phyloP scores from a whole-genome alignment of 2,888 invertebrate genomes.

The Mythimna albipuncta region DNA sequence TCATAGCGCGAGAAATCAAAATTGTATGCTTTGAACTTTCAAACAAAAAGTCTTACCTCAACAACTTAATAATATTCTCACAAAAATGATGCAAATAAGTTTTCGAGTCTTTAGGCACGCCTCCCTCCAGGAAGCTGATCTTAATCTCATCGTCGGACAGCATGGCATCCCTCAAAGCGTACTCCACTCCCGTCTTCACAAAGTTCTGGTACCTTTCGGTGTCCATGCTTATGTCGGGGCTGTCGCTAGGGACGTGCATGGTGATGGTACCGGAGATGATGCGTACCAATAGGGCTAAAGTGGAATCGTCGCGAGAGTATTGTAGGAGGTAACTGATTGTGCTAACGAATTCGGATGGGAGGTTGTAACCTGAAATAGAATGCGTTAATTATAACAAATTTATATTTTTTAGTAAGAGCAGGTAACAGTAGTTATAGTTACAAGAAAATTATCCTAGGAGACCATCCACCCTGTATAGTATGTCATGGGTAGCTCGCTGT shows the following conservation, averaged over 20 bases:
- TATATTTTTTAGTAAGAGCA: no score
- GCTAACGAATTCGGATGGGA: constrained; percentile 91
- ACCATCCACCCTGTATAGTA: no score
- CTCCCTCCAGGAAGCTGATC: constrained; percentile 77
- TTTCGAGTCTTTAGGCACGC: constrained; percentile 78
- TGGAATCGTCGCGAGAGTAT: constrained; percentile 90
- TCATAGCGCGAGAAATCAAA: no score
- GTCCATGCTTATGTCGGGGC: constrained; percentile 79
- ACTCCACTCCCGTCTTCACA: constrained; percentile 83
- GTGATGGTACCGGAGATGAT: constrained; percentile 91
- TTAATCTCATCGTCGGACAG: constrained; percentile 83
- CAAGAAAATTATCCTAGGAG: no score
- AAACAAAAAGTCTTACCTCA: constrained; percentile 72
- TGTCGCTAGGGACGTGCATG: constrained; percentile 84
- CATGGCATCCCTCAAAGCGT: constrained; percentile 83
- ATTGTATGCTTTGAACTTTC: no score
- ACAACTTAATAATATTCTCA: constrained; percentile 83
- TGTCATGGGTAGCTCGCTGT: no score
- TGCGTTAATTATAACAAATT: not conserved
- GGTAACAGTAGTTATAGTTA: no score
- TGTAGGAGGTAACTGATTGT: constrained; percentile 91
- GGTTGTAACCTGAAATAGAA: constrained; percentile 87
- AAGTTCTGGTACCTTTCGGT: constrained; percentile 83
- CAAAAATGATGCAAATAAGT: constrained; percentile 86
- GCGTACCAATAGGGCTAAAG: constrained; percentile 91